These are phyloP conservation scores for Dioctria rufipes DNA, from an alignment of 2,888 invertebrate genomes.

Conservation along the genomic window DNA sequence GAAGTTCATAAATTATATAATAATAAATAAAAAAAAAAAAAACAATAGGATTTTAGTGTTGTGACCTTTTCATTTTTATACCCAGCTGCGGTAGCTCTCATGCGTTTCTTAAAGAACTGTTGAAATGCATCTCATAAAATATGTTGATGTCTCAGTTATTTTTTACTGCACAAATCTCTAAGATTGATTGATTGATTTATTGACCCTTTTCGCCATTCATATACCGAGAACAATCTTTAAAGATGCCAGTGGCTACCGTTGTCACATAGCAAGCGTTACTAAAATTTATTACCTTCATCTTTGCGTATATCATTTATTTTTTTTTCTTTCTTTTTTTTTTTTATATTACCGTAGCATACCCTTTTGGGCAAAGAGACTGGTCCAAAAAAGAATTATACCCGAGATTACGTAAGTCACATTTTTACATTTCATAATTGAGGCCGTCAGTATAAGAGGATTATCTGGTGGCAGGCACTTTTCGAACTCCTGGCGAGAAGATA, in stretches of 20 bases:
- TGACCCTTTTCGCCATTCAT: conserved; percentile 1
- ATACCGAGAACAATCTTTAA: neutral
- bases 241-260: conserved; percentile 26
- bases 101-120: too few species aligned
- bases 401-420: conserved; percentile 33
- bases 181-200: conserved; percentile 49
- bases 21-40: too few species aligned
- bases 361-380: neutral
- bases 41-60: too few species aligned
- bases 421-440: conserved; percentile 49
- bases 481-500: conserved; percentile 3
- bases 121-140: neutral
- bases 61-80: too few species aligned
- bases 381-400: neutral
- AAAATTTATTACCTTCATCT: conserved; percentile 46
- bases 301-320: conserved; percentile 11
- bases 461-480: conserved; percentile 7
- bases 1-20: neutral
- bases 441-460: conserved; percentile 42
- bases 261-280: conserved; percentile 36
- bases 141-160: neutral
- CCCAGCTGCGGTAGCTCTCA: too few species aligned
- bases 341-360: neutral
- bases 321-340: neutral
- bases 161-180: conserved; percentile 11